Percentiles rank a stretch among this genome's conserved stretches.
Evolutionary conservation across 2,113 vertebrate species (phyloP).

Genomic region (Probosciger aterrimus): DNA sequence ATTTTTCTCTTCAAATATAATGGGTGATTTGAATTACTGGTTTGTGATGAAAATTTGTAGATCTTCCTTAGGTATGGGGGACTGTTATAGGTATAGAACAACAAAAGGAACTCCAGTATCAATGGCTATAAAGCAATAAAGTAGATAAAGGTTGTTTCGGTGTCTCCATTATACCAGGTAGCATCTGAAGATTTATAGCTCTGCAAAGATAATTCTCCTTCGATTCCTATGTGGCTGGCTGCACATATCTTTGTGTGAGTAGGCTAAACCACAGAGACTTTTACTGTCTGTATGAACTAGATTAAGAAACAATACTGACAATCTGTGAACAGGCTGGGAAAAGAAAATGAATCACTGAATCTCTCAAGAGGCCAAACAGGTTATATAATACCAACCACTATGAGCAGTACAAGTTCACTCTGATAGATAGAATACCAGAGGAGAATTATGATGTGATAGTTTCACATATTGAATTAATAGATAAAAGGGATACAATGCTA

Average conservation of each 20-base stretch:
- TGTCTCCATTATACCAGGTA: not conserved
- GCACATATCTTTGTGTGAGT: not conserved
- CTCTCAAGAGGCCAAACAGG: conserved; percentile 6
- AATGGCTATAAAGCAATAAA: not conserved
- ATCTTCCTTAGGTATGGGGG: not conserved
- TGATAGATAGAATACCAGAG: not conserved
- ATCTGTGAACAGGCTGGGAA: conserved; percentile 26
- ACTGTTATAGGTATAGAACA: not conserved
- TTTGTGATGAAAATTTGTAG: not conserved
- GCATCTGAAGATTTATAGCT: conserved; percentile 42
- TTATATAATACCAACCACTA: not conserved
- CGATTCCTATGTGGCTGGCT: not conserved
- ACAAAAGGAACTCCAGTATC: not conserved
- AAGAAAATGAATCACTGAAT: conserved; percentile 44
- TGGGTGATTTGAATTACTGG: not conserved
- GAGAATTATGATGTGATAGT: not conserved
- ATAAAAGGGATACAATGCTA: not conserved
- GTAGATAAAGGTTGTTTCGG: not conserved
- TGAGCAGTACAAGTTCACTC: not conserved
- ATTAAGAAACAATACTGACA: conserved; percentile 65
- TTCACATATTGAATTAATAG: not conserved
- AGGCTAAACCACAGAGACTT: conserved; percentile 22
- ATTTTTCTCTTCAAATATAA: not conserved
- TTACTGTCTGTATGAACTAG: conserved; percentile 40
- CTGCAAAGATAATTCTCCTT: conserved; percentile 9